Base-by-base conservation (phyloP, 2,113 vertebrate genomes). In the Melospiza melodia region DNA sequence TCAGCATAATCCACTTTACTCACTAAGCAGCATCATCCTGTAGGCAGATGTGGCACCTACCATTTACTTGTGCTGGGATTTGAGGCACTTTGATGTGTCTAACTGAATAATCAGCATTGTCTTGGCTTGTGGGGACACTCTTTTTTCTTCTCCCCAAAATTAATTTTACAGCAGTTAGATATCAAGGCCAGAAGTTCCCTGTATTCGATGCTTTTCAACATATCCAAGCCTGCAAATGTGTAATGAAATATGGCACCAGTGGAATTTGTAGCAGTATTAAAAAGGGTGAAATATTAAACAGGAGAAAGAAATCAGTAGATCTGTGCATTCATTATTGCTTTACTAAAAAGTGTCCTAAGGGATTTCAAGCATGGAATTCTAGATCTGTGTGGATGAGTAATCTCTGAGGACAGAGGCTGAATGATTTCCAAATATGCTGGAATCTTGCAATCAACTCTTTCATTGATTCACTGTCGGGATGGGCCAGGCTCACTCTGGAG, bases 181-280 rank as follows among this genome's bases (percentile, higher is more conserved):
- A 43, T 7, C 35, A 59, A 84, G 35, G 39, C 9, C 35, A 82
- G 48, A 84, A 89, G 3, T 61, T 87, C 30, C 21, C 19, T 33
- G 10, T 37, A 8, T 31, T 84, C 0, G 0, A 5, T 75, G 23
- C 2, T 43, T 81, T 81, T 62, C 2, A 5, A 52, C 8, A 63
- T 20, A 62, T 12, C 46, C 39, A 41, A 35, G 35, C 51, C 76
- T 87, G 22, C 9, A 72, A 87, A 90, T 14, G 5, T 4, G 7
- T 21, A 63, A 39, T 43, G 66, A 85, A 73, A 57, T 28, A 27
- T 2, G 12, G 37, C 43, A 65, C 31, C 37, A 79, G 43, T n/a
- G 87, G 54, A 85, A 83, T 66, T 59, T 15, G 19, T 23, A 51
- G 12, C 22, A 30, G 5, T 18, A 82, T 85, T 62, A 23, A 66